Evolutionary conservation across 2,888 invertebrate species (phyloP), one percentile per base, ranked within the genome.

Genomic region (Xestia ashworthii): DNA sequence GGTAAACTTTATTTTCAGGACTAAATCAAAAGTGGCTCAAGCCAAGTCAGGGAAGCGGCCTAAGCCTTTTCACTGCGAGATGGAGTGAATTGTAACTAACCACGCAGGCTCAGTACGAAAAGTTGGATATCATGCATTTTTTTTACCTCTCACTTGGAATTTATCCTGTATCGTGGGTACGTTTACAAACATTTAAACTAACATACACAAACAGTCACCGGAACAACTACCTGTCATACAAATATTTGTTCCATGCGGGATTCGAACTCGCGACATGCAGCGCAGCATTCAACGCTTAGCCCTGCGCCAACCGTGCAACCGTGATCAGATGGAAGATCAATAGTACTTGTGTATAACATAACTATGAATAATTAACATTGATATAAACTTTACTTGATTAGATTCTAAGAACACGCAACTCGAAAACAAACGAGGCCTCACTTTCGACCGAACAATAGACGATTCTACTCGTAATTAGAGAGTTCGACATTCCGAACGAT

Each of bases 401-500:
- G 76, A 62, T 80, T 78, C 84, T 65, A 77, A 73, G 81, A 87
- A 82, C 84, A 78, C 73, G 80, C 71, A 82, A 78, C 78, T 74
- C 74, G 53, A 81, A 83, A 88, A 88, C 84, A 82, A 85, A 89
- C 79, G 78, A 73, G 70, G 22, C 84, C 74, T 84, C 74, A 83
- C 78, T 84, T 80, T 76, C 83, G 81, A 83, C 74, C 88, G 88
- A 92, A 93, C 93, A 94, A 94, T 93, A 90, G 91, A 79, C 89
- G 90, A 87, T 90, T 92, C 93, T 91, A 86, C 85, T 88, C 90
- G 90, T 94, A 94, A 94, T 94, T 94, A 94, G 92, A 93, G 93
- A 93, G 92, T 84, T 88, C 90, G 88, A 90, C 94, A 95, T 95
- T 94, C 94, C 94, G 83, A 93, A 91, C 93, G 94, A 95, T 95